Percentiles rank a stretch among this genome's conserved stretches.
phyloP scores from a whole-genome alignment of 2,888 invertebrate species.

The Drosophila nr. medialis region DNA sequence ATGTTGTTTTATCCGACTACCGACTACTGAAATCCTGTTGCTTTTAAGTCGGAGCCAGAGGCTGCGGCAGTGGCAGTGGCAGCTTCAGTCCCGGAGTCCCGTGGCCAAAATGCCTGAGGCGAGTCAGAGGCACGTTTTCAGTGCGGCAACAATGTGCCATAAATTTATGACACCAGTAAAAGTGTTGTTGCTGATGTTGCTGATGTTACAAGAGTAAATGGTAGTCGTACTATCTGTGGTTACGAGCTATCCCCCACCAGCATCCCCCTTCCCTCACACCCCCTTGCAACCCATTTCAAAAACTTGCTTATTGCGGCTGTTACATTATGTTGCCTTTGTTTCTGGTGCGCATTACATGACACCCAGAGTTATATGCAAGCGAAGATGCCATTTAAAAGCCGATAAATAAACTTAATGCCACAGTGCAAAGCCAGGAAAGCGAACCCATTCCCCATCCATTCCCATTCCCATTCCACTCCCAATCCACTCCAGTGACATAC shows the following conservation, averaged over 20 bases:
- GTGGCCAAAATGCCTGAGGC: slow-evolving; percentile 30
- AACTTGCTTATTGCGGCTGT: slow-evolving; percentile 46
- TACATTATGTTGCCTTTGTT: slow-evolving; percentile 79
- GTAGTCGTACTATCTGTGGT: slow-evolving; percentile 61
- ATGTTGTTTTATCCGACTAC: slow-evolving; percentile 56
- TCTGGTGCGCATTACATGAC: slow-evolving; percentile 77
- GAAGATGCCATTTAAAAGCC: slow-evolving; percentile 80
- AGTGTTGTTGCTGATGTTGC: slow-evolving; percentile 54
- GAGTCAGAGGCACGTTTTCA: slow-evolving; percentile 26
- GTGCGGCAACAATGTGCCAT: slow-evolving; percentile 71
- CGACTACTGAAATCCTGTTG: slow-evolving; percentile 60
- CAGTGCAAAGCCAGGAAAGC: slow-evolving; percentile 2
- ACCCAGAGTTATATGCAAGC: slow-evolving; percentile 74
- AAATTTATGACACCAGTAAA: slow-evolving; percentile 80
- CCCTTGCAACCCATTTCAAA: not conserved
- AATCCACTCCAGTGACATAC: slow-evolving; percentile 44
- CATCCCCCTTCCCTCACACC: not conserved
- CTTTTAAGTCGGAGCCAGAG: not conserved
- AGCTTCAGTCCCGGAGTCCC: slow-evolving; percentile 7
- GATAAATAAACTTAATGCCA: slow-evolving; percentile 75
- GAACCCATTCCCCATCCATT: not conserved
- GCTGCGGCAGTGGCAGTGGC: not conserved
- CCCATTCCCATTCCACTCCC: not conserved
- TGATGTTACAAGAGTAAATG: slow-evolving; percentile 61
- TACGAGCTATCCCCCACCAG: slow-evolving; percentile 13